phyloP scores from a whole-genome alignment of 1,140 invertebrate species.

The Listronotus bonariensis region DNA sequence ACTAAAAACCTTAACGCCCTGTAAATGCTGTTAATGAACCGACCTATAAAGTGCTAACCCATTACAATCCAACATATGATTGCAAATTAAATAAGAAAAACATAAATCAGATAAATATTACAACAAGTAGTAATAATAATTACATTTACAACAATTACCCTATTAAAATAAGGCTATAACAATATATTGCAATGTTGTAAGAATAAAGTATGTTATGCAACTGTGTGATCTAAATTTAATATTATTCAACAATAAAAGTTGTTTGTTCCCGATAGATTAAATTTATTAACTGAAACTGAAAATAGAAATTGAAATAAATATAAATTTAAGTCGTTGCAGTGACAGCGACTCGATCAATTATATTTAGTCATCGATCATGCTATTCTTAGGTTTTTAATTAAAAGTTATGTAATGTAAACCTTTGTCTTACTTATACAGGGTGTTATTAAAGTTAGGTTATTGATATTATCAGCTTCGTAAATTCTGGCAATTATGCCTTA shows the following conservation, averaged over 20 bases:
- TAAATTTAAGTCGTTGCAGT: conserved; percentile 29
- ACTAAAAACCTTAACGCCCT: too few relatives aligned
- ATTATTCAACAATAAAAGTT: conserved; percentile 36
- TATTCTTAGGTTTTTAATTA: too few relatives aligned
- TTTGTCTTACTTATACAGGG: too few relatives aligned
- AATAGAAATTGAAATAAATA: conserved; percentile 30
- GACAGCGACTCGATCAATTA: conserved; percentile 17
- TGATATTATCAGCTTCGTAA: too few relatives aligned
- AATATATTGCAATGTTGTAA: conserved; percentile 32
- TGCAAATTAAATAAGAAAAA: neutral
- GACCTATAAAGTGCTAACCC: too few relatives aligned
- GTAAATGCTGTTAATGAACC: too few relatives aligned
- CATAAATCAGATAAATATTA: conserved; percentile 33
- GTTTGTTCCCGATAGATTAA: conserved; percentile 20
- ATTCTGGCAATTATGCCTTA: too few relatives aligned
- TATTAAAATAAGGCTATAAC: conserved; percentile 33
- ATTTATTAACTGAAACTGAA: conserved; percentile 34
- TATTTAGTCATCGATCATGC: conserved; percentile 27
- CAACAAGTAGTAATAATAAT: conserved; percentile 27
- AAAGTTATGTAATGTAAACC: too few relatives aligned
- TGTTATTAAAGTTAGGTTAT: too few relatives aligned
- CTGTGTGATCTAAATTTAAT: conserved; percentile 25
- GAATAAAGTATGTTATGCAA: conserved; percentile 29
- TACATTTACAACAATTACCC: conserved; percentile 28
- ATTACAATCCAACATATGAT: too few relatives aligned